Evolutionary conservation across 2,888 invertebrate species (phyloP).

Genomic region (Diaprepes abbreviatus): DNA sequence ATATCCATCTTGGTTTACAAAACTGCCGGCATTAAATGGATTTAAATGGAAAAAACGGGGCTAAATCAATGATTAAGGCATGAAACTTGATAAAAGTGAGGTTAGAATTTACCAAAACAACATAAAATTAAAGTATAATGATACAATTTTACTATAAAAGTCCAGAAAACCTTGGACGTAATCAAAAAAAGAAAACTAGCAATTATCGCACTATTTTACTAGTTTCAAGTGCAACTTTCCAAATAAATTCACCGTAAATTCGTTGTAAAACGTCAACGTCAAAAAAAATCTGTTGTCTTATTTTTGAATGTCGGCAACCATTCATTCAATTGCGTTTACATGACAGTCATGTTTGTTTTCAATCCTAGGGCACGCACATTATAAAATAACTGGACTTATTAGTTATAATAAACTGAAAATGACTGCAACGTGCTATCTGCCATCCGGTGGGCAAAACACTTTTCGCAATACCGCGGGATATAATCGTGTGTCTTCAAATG

Average conservation of each 20-base stretch:
- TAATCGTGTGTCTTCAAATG: too few species aligned
- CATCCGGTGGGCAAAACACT: too few species aligned
- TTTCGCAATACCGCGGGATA: too few species aligned
- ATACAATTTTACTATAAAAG: neutral
- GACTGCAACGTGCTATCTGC: too few species aligned
- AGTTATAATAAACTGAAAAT: too few species aligned
- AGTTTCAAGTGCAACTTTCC: neutral
- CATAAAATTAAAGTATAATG: neutral
- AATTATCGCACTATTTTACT: neutral
- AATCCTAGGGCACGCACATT: too few species aligned
- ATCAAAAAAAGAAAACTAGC: neutral
- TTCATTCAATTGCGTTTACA: too few species aligned
- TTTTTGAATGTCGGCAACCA: too few species aligned
- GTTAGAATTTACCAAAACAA: conserved; percentile 1
- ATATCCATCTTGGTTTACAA: conserved; percentile 26
- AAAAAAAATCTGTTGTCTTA: too few species aligned
- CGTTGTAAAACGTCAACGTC: too few species aligned
- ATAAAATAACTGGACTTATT: too few species aligned
- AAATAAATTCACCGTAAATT: neutral
- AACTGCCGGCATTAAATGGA: neutral
- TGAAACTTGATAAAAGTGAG: neutral
- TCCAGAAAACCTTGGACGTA: neutral
- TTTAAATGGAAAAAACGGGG: neutral
- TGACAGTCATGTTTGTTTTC: too few species aligned
- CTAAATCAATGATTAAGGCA: neutral